A percentile compares a stretch with the other conserved stretches of the same genome.
Conservation (phyloP, 2,888 invertebrate species). For the Elmis aenea region DNA sequence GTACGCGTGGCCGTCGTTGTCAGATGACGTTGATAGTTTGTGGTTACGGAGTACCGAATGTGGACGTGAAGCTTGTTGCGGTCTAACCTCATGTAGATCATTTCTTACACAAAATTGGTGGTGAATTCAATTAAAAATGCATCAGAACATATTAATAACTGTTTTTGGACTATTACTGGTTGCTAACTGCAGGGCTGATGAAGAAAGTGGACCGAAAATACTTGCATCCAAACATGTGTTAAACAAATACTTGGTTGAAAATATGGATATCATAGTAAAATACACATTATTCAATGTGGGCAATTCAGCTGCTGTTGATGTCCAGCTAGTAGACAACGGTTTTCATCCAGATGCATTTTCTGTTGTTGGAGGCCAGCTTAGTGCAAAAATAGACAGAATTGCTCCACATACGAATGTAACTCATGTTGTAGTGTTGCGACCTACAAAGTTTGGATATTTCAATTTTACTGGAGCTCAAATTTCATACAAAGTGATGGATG, state of each 20-base stretch:
- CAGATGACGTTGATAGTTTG: too few relatives aligned
- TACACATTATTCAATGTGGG: conserved; percentile 94
- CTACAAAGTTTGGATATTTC: conserved; percentile 87
- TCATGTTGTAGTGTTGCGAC: conserved; percentile 88
- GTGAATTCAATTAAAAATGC: too few relatives aligned
- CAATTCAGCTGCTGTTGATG: conserved; percentile 81
- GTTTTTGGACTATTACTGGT: too few relatives aligned
- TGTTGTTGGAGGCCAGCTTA: conserved; percentile 80
- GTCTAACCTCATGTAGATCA: too few relatives aligned
- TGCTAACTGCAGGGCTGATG: conserved; percentile 59
- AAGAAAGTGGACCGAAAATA: conserved; percentile 73
- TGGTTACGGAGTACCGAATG: too few relatives aligned
- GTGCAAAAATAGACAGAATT: conserved; percentile 80
- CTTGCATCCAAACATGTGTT: conserved; percentile 90
- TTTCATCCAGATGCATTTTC: conserved; percentile 91
- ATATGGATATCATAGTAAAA: conserved; percentile 92
- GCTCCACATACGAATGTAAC: conserved; percentile 90
- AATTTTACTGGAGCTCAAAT: conserved; percentile 96
- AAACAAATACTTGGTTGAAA: conserved; percentile 94
- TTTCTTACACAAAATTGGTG: too few relatives aligned
- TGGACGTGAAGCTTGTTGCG: too few relatives aligned
- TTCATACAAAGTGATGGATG: conserved; percentile 81
- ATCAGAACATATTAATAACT: too few relatives aligned
- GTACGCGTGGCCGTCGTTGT: too few relatives aligned
- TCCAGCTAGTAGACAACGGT: conserved; percentile 82